Percentiles rank a stretch among this genome's conserved stretches.
Evolutionary conservation across 2,888 invertebrate species (phyloP).

Genomic region (Syrphus vitripennis): DNA sequence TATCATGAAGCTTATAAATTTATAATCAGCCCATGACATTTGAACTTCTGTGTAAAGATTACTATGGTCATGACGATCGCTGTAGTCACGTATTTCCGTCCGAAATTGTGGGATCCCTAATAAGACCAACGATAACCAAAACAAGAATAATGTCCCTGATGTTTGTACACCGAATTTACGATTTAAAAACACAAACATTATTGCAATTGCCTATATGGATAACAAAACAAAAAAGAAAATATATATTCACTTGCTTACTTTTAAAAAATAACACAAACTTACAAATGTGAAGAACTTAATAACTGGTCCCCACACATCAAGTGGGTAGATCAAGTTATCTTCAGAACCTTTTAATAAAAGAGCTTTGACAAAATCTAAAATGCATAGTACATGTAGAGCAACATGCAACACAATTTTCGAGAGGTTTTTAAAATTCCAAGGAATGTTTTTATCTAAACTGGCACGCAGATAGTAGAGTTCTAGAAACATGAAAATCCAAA

Average conservation of each 20-base stretch:
- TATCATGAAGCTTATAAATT: slow-evolving; percentile 89
- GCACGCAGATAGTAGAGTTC: slow-evolving; percentile 89
- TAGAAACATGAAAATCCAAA: slow-evolving; percentile 89
- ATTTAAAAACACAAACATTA: slow-evolving; percentile 88
- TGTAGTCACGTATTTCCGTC: slow-evolving; percentile 83
- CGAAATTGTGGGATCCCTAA: slow-evolving; percentile 89
- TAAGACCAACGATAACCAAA: slow-evolving; percentile 91
- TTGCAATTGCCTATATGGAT: slow-evolving; percentile 89
- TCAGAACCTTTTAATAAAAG: slow-evolving; percentile 82
- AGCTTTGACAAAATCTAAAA: slow-evolving; percentile 86
- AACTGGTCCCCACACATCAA: slow-evolving; percentile 90
- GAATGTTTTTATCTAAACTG: slow-evolving; percentile 90
- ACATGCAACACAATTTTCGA: slow-evolving; percentile 86
- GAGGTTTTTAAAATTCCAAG: slow-evolving; percentile 88
- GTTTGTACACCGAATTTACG: slow-evolving; percentile 92
- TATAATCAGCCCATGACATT: slow-evolving; percentile 84
- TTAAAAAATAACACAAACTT: slow-evolving; percentile 82
- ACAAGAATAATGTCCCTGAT: slow-evolving; percentile 95
- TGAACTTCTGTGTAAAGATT: slow-evolving; percentile 5
- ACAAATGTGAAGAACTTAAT: slow-evolving; percentile 91
- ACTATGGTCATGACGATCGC: slow-evolving; percentile 76
- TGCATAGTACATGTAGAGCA: slow-evolving; percentile 85
- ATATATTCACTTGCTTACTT: not conserved
- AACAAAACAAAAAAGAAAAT: slow-evolving; percentile 78
- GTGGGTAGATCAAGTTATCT: slow-evolving; percentile 84